These are phyloP conservation scores for Nomada hirtipes DNA, from an alignment of 2,888 invertebrate species.

Conservation along the genomic window DNA sequence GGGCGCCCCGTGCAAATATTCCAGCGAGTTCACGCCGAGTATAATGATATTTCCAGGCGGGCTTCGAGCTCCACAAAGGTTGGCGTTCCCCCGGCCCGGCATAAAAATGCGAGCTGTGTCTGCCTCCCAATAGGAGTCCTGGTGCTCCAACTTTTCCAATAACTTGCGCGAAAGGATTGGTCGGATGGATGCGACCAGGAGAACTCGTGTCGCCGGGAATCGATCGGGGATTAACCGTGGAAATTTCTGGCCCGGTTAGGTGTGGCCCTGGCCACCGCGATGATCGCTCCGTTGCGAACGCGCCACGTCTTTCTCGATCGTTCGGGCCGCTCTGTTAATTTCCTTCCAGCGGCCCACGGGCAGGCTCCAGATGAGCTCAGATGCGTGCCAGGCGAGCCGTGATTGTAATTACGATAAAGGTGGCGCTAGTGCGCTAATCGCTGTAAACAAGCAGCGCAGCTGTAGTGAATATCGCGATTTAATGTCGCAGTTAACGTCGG, in stretches of 20 bases:
- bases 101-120: slow-evolving; percentile 44
- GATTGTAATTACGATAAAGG: not conserved
- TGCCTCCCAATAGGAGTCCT: slow-evolving; percentile 12
- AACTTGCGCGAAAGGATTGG: slow-evolving; percentile 45
- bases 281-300: not conserved
- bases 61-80: slow-evolving; percentile 36
- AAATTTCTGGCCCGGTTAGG: slow-evolving; percentile 32
- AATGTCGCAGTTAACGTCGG: not conserved
- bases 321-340: not conserved
- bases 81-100: slow-evolving; percentile 29
- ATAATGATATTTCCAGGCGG: slow-evolving; percentile 47
- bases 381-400: not conserved
- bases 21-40: slow-evolving; percentile 32
- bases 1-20: slow-evolving; percentile 22
- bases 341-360: too few species aligned
- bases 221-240: slow-evolving; percentile 24
- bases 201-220: slow-evolving; percentile 26
- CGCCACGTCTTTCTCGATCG: not conserved
- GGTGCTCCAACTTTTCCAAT: slow-evolving; percentile 47
- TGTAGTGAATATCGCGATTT: not conserved
- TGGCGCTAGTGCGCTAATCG: not conserved
- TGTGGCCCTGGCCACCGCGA: not conserved
- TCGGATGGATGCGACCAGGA: not conserved
- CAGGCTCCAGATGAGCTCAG: not conserved
- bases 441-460: not conserved